Evolutionary conservation across 1,140 invertebrate genomes (phyloP).

Genomic region (Tetramorium alpestre): DNA sequence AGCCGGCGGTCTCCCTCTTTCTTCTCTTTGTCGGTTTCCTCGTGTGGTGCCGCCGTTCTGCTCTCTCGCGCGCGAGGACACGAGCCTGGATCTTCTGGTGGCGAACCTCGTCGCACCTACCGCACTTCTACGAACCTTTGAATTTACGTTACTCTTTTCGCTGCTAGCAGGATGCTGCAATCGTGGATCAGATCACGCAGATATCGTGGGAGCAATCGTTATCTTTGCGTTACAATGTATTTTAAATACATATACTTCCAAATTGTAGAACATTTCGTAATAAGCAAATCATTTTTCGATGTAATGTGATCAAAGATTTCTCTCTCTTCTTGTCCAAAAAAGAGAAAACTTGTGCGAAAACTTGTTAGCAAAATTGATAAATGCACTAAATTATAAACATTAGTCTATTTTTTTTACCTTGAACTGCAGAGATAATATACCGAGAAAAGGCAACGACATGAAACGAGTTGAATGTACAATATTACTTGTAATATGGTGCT

Average conservation of each 20-base stretch:
- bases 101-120: constrained; percentile 65
- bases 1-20: not conserved
- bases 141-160: constrained; percentile 68
- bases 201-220: constrained; percentile 52
- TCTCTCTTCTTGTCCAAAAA: not conserved
- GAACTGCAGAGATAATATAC: not conserved
- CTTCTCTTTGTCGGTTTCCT: constrained; percentile 29
- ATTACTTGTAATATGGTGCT: not conserved
- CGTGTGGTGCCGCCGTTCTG: constrained; percentile 23
- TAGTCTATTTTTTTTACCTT: not conserved
- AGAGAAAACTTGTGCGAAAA: not conserved
- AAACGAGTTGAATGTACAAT: constrained; percentile 30
- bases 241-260: not conserved
- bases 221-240: constrained; percentile 43
- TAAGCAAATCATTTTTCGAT: not conserved
- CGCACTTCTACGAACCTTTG: constrained; percentile 79
- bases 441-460: not conserved
- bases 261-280: not conserved
- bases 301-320: not conserved
- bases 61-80: constrained; percentile 39
- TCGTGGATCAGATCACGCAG: constrained; percentile 63
- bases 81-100: constrained; percentile 18
- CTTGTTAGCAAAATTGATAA: not conserved
- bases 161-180: constrained; percentile 38
- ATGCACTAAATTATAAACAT: not conserved